Percentiles rank a stretch among this genome's conserved stretches.
Conservation (phyloP, 2,113 vertebrate genomes). For the Oryzias curvinotus region DNA sequence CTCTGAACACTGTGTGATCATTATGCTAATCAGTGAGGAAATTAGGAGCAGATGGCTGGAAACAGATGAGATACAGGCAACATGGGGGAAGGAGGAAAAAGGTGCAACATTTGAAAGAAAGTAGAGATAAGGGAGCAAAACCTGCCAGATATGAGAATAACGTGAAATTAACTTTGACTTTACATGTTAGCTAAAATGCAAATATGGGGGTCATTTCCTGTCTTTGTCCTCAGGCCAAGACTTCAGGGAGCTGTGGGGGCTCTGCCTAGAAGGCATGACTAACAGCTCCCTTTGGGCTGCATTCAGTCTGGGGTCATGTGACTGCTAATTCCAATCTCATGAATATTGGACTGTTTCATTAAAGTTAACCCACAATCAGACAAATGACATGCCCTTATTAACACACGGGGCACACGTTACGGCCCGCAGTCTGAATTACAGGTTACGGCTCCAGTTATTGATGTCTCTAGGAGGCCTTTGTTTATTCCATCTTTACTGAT, state of each 20-base stretch:
- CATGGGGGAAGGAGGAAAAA: background rate
- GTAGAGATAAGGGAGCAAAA: constrained; percentile 12
- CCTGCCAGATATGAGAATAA: background rate
- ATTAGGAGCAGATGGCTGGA: constrained; percentile 68
- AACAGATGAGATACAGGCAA: background rate
- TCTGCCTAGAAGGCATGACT: constrained; percentile 72
- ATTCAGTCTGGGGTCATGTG: constrained; percentile 67
- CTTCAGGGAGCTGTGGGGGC: constrained; percentile 12
- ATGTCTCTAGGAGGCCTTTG: constrained; percentile 12
- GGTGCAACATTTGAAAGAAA: constrained; percentile 19
- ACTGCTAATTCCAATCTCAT: constrained; percentile 70
- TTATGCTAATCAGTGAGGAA: constrained; percentile 55
- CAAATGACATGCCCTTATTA: constrained; percentile 37
- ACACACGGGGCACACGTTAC: constrained; percentile 37
- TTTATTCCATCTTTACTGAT: constrained; percentile 4
- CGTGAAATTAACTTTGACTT: background rate
- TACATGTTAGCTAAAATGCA: background rate
- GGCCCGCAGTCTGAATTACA: constrained; percentile 41
- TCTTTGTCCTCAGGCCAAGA: too few species aligned
- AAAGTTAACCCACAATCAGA: constrained; percentile 43
- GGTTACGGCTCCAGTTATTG: constrained; percentile 22
- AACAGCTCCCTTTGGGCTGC: constrained; percentile 68
- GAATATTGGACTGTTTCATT: constrained; percentile 55
- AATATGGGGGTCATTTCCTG: background rate
- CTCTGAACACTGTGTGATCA: constrained; percentile 18